phyloP scores from a whole-genome alignment of 2,888 invertebrate genomes.

The Agrochola litura region DNA sequence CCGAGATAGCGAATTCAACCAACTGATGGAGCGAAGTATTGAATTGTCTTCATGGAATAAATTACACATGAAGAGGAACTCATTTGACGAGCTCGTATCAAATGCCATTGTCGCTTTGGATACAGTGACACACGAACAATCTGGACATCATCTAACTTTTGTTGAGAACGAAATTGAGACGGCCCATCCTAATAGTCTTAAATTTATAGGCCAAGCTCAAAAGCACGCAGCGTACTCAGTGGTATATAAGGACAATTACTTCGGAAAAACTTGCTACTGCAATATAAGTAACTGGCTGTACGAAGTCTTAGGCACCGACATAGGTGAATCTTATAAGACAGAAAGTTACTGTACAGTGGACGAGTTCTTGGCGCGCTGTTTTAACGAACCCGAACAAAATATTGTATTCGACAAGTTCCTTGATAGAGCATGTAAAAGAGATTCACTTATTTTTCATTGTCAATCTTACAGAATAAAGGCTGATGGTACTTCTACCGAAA shows the following conservation, averaged over 20 bases:
- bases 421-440: constrained; percentile 90
- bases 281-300: constrained; percentile 91
- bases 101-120: constrained; percentile 89
- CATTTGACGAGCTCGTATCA: constrained; percentile 90
- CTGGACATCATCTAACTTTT: constrained; percentile 91
- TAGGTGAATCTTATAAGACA: constrained; percentile 82
- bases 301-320: constrained; percentile 81
- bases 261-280: constrained; percentile 92
- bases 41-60: constrained; percentile 92
- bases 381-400: constrained; percentile 92
- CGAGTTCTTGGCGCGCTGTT: constrained; percentile 91
- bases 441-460: constrained; percentile 88
- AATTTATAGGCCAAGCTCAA: constrained; percentile 90
- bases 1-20: constrained; percentile 91
- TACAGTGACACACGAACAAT: constrained; percentile 89
- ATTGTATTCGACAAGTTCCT: constrained; percentile 92
- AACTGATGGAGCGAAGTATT: constrained; percentile 91
- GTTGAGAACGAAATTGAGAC: constrained; percentile 86
- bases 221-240: constrained; percentile 82
- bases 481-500: constrained; percentile 76
- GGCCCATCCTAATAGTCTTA: constrained; percentile 88
- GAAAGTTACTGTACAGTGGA: constrained; percentile 92
- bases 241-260: constrained; percentile 91
- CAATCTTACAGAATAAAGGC: constrained; percentile 87
- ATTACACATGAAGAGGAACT: constrained; percentile 92